These are phyloP conservation scores for Petrocephalus microphthalmus DNA, from an alignment of 2,113 vertebrate genomes.

Conservation along the genomic window DNA sequence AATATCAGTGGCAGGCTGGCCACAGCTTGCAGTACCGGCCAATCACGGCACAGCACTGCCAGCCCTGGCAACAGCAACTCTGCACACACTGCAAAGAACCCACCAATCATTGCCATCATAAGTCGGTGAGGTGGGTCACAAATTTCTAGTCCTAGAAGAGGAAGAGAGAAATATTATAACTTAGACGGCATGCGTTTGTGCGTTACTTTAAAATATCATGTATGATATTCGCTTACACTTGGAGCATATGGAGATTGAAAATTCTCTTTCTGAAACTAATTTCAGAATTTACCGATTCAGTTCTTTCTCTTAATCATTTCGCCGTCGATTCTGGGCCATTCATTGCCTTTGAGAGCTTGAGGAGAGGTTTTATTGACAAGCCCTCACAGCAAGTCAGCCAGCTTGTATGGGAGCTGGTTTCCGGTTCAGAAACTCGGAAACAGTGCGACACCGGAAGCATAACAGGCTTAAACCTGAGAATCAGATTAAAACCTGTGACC, in stretches of 20 bases:
- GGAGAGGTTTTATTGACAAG: background rate
- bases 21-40: constrained; percentile 76
- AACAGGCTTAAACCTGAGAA: background rate
- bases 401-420: background rate
- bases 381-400: background rate
- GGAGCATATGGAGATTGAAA: background rate
- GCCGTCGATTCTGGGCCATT: background rate
- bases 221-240: background rate
- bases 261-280: background rate
- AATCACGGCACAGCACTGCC: constrained; percentile 65
- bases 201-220: background rate
- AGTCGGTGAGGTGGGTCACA: constrained; percentile 72
- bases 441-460: background rate
- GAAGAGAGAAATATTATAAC: background rate
- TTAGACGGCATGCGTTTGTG: background rate
- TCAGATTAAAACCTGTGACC: background rate
- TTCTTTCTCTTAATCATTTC: background rate
- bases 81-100: constrained; percentile 70
- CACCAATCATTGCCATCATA: constrained; percentile 65
- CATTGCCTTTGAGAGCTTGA: background rate
- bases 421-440: background rate
- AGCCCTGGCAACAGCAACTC: constrained; percentile 74
- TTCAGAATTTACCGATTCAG: background rate
- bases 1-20: constrained; percentile 65
- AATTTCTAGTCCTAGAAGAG: constrained; percentile 72